Percentiles rank a stretch among this genome's conserved stretches.
Evolutionary conservation across 2,888 invertebrate species (phyloP).

Genomic region (Neuroscelio doddi): DNA sequence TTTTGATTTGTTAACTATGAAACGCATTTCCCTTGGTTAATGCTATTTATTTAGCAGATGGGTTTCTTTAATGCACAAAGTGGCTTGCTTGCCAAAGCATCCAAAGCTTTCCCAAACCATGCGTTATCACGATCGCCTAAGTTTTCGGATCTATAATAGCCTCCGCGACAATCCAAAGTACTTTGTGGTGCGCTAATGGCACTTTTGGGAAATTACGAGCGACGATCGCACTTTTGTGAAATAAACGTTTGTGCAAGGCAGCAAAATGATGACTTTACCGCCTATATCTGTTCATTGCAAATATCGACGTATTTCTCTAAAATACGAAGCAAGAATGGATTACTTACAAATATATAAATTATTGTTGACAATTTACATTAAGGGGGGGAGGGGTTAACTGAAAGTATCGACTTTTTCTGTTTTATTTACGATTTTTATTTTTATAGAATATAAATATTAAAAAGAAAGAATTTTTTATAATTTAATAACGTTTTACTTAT

Average conservation of each 20-base stretch:
- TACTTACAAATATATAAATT: constrained; percentile 14
- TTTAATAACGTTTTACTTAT: too few species aligned
- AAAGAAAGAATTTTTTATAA: too few species aligned
- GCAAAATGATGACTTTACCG: constrained; percentile 34
- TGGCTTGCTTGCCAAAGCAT: constrained; percentile 36
- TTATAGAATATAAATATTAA: too few species aligned
- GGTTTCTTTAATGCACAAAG: constrained; percentile 40
- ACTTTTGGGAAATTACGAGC: constrained; percentile 55
- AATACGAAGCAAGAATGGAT: constrained; percentile 4
- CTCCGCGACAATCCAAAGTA: constrained; percentile 52
- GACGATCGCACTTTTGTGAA: constrained; percentile 49
- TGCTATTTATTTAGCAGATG: constrained; percentile 33
- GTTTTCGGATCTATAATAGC: constrained; percentile 58
- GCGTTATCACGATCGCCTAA: constrained; percentile 60
- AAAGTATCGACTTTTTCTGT: too few species aligned
- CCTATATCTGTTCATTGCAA: constrained; percentile 43
- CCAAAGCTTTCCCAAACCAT: constrained; percentile 37
- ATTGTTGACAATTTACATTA: constrained; percentile 9
- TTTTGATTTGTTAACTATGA: constrained; percentile 27
- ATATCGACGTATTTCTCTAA: constrained; percentile 29
- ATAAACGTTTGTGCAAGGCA: constrained; percentile 34
- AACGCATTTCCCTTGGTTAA: constrained; percentile 22
- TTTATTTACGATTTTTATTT: too few species aligned
- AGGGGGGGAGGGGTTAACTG: not conserved
- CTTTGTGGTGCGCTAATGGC: constrained; percentile 57